Percentiles rank a stretch among this genome's conserved stretches.
phyloP scores from a whole-genome alignment of 1,140 invertebrate species.

The Neomicropteryx cornuta region DNA sequence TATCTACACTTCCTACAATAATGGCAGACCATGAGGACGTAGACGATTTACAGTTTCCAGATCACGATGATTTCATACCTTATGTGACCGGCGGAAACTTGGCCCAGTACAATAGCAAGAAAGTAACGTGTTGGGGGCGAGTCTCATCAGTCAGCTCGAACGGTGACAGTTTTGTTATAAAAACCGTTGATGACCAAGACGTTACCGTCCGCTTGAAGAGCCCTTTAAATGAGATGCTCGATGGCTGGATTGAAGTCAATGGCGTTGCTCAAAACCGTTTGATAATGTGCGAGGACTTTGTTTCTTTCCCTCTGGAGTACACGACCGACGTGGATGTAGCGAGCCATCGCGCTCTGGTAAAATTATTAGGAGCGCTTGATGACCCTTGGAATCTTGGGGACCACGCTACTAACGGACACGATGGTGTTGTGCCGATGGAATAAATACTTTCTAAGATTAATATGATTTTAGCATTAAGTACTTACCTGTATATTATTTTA shows the following conservation, averaged over 20 bases:
- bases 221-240: constrained; percentile 27
- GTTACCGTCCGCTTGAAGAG: constrained; percentile 26
- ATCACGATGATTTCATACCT: constrained; percentile 33
- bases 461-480: neutral
- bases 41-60: constrained; percentile 33
- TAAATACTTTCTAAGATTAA: constrained; percentile 9
- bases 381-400: constrained; percentile 37
- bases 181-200: constrained; percentile 34
- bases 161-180: constrained; percentile 30
- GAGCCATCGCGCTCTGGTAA: constrained; percentile 31
- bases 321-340: constrained; percentile 32
- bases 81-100: constrained; percentile 34
- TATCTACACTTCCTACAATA: too few relatives aligned
- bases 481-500: neutral
- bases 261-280: constrained; percentile 32
- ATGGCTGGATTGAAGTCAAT: constrained; percentile 35
- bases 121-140: constrained; percentile 33
- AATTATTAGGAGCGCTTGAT: constrained; percentile 28
- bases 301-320: constrained; percentile 27
- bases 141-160: constrained; percentile 28
- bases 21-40: constrained; percentile 34
- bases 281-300: constrained; percentile 35
- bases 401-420: constrained; percentile 8
- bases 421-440: constrained; percentile 9
- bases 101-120: constrained; percentile 30